Evolutionary conservation across 2,113 vertebrate species (phyloP), one percentile per base, ranked within the genome.

Genomic region (Pterocles burchelli): DNA sequence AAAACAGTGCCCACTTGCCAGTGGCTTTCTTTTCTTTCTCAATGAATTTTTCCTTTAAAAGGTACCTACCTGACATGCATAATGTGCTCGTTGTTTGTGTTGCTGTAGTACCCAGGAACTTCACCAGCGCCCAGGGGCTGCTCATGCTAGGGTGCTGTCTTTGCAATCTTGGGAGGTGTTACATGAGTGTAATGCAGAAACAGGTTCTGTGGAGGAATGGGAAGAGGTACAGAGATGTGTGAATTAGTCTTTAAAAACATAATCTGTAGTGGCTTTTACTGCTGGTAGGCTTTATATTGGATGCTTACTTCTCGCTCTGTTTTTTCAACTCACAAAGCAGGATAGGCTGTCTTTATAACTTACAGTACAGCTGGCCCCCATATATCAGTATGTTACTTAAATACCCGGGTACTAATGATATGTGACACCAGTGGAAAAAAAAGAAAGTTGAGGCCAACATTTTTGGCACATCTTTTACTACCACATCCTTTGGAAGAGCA

Each of bases 391-490:
- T 34, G 61, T 81, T 95, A 41, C 87, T 73, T 67, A 90, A 74
- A 80, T 94, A 77, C 87, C 88, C 84, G 68, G 49, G 46, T 89
- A 86, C 51, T 95, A 85, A 95, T 81, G 93, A 95, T 91, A 97
- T 34, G 68, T 93, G 90, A 91, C 85, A 94, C 92, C 79, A 88
- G 52, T 94, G 54, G 88, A 90, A 96, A 90, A 77, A 77, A 43
- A 90, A 94, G 86, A 94, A 92, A 65, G 59, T 33, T 12, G 33
- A 74, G 82, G 59, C 85, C 89, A 81, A 73, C 90, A 89, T 90
- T 95, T 94, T 91, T 94, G 93, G 59, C 31, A 63, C 46, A 36
- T 93, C 81, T 58, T 71, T 84, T 71, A 54, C 61, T 67, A 45
- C 51, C 58, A 3, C 74, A 80, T 80, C 38, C 76, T 92, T 65